These are phyloP conservation scores for Tribolium freemani DNA, from an alignment of 2,888 invertebrate species.

Conservation along the genomic window DNA sequence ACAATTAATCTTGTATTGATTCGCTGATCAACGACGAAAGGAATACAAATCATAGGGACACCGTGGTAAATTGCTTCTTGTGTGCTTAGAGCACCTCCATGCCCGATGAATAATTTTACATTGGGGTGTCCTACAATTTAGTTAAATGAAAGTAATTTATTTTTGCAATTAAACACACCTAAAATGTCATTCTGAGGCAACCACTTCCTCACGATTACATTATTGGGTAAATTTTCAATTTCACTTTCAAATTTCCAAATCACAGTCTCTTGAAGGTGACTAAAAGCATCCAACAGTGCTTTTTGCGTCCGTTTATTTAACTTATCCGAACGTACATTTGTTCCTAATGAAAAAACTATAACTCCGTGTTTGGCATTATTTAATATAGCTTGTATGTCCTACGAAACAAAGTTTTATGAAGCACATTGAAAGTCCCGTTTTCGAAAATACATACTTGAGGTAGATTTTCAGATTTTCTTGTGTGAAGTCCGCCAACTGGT, in stretches of 20 bases:
- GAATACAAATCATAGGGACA: slow-evolving; percentile 52
- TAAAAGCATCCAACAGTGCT: slow-evolving; percentile 61
- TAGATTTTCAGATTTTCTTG: slow-evolving; percentile 52
- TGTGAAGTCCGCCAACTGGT: slow-evolving; percentile 63
- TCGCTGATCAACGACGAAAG: slow-evolving; percentile 51
- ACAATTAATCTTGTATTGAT: slow-evolving; percentile 57
- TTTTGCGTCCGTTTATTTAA: slow-evolving; percentile 54
- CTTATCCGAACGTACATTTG: slow-evolving; percentile 59
- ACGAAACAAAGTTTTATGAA: slow-evolving; percentile 37
- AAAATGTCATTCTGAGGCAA: slow-evolving; percentile 66
- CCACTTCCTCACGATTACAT: slow-evolving; percentile 65
- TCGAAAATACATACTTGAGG: slow-evolving; percentile 52
- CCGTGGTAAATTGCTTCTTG: slow-evolving; percentile 53
- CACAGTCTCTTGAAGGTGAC: slow-evolving; percentile 62
- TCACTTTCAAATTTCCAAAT: slow-evolving; percentile 66
- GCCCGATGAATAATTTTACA: slow-evolving; percentile 52
- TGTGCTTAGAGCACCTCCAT: slow-evolving; percentile 53
- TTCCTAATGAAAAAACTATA: slow-evolving; percentile 64
- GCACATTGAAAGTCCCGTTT: neutral
- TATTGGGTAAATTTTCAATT: slow-evolving; percentile 59
- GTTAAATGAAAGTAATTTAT: neutral
- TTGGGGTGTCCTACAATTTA: slow-evolving; percentile 53
- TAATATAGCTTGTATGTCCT: slow-evolving; percentile 61
- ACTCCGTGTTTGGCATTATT: slow-evolving; percentile 63
- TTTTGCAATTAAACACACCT: slow-evolving; percentile 49